Evolutionary conservation across 2,888 invertebrate genomes (phyloP).

Genomic region (Bruchidius siliquastri): DNA sequence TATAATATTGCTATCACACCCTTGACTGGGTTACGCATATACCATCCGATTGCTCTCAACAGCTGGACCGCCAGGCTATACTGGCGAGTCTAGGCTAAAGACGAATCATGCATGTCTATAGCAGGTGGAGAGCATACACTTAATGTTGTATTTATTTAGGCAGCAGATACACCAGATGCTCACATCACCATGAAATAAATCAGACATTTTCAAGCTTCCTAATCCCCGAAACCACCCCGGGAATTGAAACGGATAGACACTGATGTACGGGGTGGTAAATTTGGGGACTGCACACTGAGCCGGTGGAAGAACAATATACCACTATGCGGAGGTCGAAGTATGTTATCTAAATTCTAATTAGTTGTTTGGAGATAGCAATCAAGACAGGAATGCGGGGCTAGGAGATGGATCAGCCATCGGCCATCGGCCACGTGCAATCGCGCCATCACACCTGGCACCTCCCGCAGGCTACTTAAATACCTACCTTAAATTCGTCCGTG

Average conservation of each 20-base stretch:
- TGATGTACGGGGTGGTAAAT: background rate
- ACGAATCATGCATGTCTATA: too few species aligned
- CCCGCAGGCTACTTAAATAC: background rate
- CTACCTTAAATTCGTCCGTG: background rate
- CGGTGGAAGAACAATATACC: constrained; percentile 5
- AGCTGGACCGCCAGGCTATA: too few species aligned
- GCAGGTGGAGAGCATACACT: too few species aligned
- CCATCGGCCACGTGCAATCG: constrained; percentile 15
- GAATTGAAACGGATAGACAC: background rate
- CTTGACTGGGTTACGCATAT: too few species aligned
- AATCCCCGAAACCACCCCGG: background rate
- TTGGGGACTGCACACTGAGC: background rate
- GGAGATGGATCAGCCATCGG: background rate
- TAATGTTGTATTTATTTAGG: too few species aligned
- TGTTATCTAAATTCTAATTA: constrained; percentile 28
- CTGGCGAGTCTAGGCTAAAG: too few species aligned
- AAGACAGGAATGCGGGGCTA: constrained; percentile 22
- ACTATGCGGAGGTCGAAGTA: constrained; percentile 13
- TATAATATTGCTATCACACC: too few species aligned
- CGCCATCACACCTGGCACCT: constrained; percentile 16
- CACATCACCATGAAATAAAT: background rate
- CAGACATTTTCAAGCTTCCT: background rate
- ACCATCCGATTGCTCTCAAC: too few species aligned
- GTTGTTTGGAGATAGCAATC: constrained; percentile 29
- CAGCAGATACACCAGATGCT: background rate